phyloP scores from a whole-genome alignment of 2,797 vertebrate genomes.

The Sternotherus odoratus region DNA sequence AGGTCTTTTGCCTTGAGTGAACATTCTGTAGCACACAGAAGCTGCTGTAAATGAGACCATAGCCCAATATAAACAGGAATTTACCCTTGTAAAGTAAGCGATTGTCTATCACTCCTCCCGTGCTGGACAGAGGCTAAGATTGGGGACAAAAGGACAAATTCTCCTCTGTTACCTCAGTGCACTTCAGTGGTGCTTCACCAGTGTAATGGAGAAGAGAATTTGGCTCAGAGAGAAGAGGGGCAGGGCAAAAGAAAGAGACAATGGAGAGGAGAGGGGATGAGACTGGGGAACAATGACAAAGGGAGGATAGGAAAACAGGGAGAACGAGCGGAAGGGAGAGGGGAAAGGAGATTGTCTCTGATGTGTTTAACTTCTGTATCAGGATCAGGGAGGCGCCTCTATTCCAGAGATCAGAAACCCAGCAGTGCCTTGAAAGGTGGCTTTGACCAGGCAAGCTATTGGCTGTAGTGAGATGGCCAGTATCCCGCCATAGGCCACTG shows the following conservation, averaged over 20 bases:
- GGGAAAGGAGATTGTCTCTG: not conserved
- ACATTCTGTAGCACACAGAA: not conserved
- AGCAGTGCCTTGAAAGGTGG: not conserved
- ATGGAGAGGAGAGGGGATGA: not conserved
- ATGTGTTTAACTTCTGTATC: not conserved
- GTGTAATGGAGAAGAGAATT: not conserved
- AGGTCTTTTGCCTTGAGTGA: slow-evolving; percentile 27
- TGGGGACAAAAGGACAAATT: not conserved
- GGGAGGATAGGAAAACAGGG: not conserved
- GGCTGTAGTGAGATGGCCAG: not conserved
- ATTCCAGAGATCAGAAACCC: not conserved
- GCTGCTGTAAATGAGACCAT: not conserved
- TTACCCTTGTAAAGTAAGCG: not conserved
- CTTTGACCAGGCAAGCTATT: not conserved
- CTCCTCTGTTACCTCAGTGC: not conserved
- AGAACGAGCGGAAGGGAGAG: not conserved
- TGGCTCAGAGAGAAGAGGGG: not conserved
- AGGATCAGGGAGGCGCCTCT: not conserved
- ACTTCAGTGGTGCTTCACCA: not conserved
- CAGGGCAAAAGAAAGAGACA: not conserved
- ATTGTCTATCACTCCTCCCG: not conserved
- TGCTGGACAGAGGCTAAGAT: not conserved
- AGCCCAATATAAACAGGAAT: not conserved
- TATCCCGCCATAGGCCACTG: not conserved
- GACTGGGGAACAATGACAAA: not conserved